Base-by-base conservation (phyloP, 2,797 vertebrate genomes). In the Podargus strigoides region DNA sequence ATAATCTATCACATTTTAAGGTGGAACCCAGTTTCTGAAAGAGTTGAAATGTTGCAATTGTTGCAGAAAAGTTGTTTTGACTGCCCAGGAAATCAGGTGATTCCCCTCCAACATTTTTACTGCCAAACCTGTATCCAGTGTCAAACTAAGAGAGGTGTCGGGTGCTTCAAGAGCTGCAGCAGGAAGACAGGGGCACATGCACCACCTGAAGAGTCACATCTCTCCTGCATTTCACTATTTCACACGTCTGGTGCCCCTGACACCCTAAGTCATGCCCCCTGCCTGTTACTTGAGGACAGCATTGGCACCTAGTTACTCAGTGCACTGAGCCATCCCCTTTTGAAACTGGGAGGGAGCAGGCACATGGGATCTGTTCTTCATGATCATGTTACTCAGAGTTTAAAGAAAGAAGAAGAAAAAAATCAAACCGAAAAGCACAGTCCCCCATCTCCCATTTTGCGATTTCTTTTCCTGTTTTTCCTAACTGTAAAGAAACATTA, bases 361-460 rank as follows among this genome's bases (percentile, higher is more conserved):
- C 13, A 69, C 5, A 4, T 5, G 3, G 7, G 6, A 42, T 58
- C 11, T 46, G 23, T 69, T 26, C 23, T 58, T 68, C 73, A 78
- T 91, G 30, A 5, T 79, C 0, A 73, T 77, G 18, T 60, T 4
- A 14, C 49, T 63, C 26, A 34, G 58, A 63, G 16, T 4, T 24
- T 55, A n/a, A 70, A 14, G 18, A 55, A 77, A 46, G 3, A 83
- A 39, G 3, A 6, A 20, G 9, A 32, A 23, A 11, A 0, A 5
- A 37, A 4, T 1, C 27, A 20, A 56, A 76, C 26, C 49, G 12
- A 23, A 72, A 8, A 0, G 1, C n/a, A 28, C 3, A 15, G 22
- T 42, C 41, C 11, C 3, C 7, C 28, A 15, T 62, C 4, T 87
- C 62, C 9, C 11, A 74, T 75, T 67, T 58, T 37, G 28, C 59